These are phyloP conservation scores for Nysson spinosus DNA, from an alignment of 2,888 invertebrate genomes.

Conservation along the genomic window DNA sequence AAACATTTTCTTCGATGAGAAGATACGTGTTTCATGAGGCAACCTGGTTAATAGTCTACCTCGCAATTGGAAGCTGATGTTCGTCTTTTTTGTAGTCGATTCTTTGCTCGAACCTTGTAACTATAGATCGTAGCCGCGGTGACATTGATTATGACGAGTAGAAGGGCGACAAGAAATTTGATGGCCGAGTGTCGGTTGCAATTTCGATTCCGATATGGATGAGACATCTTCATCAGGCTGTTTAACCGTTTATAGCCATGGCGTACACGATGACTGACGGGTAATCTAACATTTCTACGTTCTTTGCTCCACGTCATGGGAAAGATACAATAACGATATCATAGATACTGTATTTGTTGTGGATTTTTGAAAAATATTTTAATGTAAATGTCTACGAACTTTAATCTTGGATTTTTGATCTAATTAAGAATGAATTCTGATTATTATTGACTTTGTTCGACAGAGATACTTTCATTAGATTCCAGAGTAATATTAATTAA, in stretches of 20 bases:
- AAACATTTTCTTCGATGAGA: not conserved
- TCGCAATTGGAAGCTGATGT: slow-evolving; percentile 3
- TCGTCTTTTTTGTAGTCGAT: slow-evolving; percentile 9
- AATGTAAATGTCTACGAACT: too few species aligned
- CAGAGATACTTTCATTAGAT: too few species aligned
- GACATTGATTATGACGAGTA: slow-evolving; percentile 42
- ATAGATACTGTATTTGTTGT: slow-evolving; percentile 14
- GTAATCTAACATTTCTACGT: slow-evolving; percentile 6
- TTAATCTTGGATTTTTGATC: too few species aligned
- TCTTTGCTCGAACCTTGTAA: slow-evolving; percentile 8
- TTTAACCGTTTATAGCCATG: slow-evolving; percentile 15
- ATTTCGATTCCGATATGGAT: slow-evolving; percentile 43
- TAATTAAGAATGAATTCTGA: too few species aligned
- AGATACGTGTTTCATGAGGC: too few species aligned
- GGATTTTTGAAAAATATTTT: too few species aligned
- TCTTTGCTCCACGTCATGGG: not conserved
- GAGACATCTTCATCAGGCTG: slow-evolving; percentile 51
- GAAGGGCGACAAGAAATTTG: slow-evolving; percentile 42
- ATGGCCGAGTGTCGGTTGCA: slow-evolving; percentile 12
- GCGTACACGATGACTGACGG: not conserved
- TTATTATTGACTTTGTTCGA: too few species aligned
- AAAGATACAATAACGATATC: slow-evolving; percentile 14
- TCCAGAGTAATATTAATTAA: too few species aligned
- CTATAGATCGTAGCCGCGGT: slow-evolving; percentile 21
- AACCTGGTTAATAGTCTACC: too few species aligned